phyloP scores from a whole-genome alignment of 2,888 invertebrate species.

The Ametastegia equiseti region DNA sequence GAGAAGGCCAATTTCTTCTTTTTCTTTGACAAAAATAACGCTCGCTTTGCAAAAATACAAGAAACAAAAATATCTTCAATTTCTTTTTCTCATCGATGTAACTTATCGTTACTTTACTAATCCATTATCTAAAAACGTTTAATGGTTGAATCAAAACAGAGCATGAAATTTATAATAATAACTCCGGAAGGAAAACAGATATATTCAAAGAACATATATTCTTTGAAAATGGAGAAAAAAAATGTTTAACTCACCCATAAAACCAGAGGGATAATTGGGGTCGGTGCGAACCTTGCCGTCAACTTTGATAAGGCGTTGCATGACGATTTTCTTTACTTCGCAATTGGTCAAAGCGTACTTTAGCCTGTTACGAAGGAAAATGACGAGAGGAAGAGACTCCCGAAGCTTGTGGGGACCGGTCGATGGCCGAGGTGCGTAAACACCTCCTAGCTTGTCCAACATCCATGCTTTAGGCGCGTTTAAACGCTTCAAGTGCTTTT shows the following conservation, averaged over 20 bases:
- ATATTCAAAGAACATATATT: too few species aligned
- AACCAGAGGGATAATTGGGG: slow-evolving; percentile 97
- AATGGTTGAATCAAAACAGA: too few species aligned
- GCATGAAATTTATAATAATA: too few species aligned
- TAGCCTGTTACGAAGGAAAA: slow-evolving; percentile 97
- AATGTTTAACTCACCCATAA: slow-evolving; percentile 98
- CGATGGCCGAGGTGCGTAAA: slow-evolving; percentile 98
- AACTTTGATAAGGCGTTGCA: slow-evolving; percentile 98
- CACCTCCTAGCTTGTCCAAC: slow-evolving; percentile 99
- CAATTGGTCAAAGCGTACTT: slow-evolving; percentile 98
- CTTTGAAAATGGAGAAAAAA: slow-evolving; percentile 20
- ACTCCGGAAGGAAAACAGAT: too few species aligned
- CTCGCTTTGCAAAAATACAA: neutral
- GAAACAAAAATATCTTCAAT: neutral
- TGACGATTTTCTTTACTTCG: slow-evolving; percentile 98
- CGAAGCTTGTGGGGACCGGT: slow-evolving; percentile 98
- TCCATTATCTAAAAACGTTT: too few species aligned
- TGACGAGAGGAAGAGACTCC: slow-evolving; percentile 96
- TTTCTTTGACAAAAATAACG: neutral
- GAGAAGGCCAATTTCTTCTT: slow-evolving; percentile 61
- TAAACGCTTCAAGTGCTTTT: slow-evolving; percentile 99
- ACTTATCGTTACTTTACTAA: too few species aligned
- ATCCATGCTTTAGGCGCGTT: slow-evolving; percentile 99
- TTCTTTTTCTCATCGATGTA: too few species aligned
- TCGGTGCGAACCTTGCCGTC: slow-evolving; percentile 99